Evolutionary conservation across 2,797 vertebrate genomes (phyloP).

Genomic region (Carapus acus): DNA sequence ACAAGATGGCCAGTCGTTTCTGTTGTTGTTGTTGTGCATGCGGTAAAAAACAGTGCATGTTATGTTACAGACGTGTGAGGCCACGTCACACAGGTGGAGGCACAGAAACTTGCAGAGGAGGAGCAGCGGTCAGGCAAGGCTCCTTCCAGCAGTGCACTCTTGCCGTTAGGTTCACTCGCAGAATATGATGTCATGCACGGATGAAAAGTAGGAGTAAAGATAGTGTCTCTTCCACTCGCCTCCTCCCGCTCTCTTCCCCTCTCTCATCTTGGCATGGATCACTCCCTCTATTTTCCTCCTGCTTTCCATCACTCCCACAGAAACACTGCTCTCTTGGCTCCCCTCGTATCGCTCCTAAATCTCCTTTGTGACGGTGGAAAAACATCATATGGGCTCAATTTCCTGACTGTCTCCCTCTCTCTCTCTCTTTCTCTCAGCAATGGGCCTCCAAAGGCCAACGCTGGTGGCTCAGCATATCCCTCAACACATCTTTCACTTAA

Average conservation of each 20-base stretch:
- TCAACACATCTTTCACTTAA: constrained; percentile 60
- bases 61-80: constrained; percentile 5
- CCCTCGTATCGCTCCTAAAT: constrained; percentile 67
- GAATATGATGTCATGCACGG: constrained; percentile 43
- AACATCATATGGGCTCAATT: constrained; percentile 78
- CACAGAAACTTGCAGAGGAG: constrained; percentile 28
- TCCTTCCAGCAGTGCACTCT: constrained; percentile 36
- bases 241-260: constrained; percentile 25
- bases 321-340: constrained; percentile 64
- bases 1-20: no score
- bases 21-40: constrained; percentile 3
- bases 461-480: constrained; percentile 61
- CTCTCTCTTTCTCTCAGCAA: constrained; percentile 47
- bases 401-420: constrained; percentile 65
- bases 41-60: neutral
- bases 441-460: constrained; percentile 63
- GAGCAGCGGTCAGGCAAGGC: constrained; percentile 26
- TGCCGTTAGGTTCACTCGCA: constrained; percentile 15
- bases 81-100: constrained; percentile 16
- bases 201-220: constrained; percentile 48
- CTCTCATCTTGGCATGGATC: constrained; percentile 45
- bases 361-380: constrained; percentile 73
- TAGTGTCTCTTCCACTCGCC: constrained; percentile 46
- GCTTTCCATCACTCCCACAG: constrained; percentile 72
- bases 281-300: constrained; percentile 56